phyloP scores from a whole-genome alignment of 2,797 vertebrate genomes.

The Lindbergichthys nudifrons region DNA sequence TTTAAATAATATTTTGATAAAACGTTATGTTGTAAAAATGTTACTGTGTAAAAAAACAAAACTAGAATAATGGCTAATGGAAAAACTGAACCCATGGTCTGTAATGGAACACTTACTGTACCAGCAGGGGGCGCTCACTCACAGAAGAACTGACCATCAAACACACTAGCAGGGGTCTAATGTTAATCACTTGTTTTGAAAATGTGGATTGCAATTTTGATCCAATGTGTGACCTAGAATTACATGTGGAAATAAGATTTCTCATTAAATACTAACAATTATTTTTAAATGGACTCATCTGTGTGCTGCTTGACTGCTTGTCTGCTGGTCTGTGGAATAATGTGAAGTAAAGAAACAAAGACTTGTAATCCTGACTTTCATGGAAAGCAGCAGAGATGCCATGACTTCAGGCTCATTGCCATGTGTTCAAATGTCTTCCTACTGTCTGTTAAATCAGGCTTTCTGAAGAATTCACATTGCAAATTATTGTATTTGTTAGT shows the following conservation, averaged over 20 bases:
- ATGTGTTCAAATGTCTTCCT: constrained; percentile 6
- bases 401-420: constrained; percentile 2
- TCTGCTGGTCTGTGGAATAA: constrained; percentile 14
- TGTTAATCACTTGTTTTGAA: neutral
- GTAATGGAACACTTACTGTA: neutral
- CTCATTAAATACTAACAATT: neutral
- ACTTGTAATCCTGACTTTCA: constrained; percentile 17
- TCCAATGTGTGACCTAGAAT: neutral
- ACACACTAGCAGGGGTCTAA: neutral
- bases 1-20: too few relatives aligned
- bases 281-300: neutral
- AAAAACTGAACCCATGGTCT: neutral
- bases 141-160: constrained; percentile 22
- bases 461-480: neutral
- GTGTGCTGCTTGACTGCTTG: neutral
- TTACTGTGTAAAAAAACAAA: too few relatives aligned
- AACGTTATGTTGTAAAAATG: neutral
- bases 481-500: constrained; percentile 14
- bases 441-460: constrained; percentile 9
- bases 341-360: constrained; percentile 15
- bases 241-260: neutral
- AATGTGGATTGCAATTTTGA: constrained; percentile 3
- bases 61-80: neutral
- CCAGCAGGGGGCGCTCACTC: constrained; percentile 73
- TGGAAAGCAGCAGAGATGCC: constrained; percentile 17